Conservation (phyloP, 2,113 vertebrate species). For the human region DNA sequence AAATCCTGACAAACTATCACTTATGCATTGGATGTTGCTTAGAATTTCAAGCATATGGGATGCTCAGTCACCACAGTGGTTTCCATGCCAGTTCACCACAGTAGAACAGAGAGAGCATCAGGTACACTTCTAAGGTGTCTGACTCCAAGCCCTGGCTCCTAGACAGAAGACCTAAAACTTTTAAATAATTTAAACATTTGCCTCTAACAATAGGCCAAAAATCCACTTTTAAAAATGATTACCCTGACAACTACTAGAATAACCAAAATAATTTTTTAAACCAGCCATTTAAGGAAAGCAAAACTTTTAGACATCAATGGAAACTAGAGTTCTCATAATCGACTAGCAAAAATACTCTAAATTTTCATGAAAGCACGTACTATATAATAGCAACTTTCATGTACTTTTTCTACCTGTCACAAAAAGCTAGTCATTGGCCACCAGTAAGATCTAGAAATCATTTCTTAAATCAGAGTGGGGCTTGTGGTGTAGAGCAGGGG, state of each 20-base stretch:
- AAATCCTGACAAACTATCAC: not conserved
- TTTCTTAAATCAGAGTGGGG: not conserved
- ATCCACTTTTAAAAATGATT: not conserved
- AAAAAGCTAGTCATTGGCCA: not conserved
- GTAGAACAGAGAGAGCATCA: too few relatives aligned
- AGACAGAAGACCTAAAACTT: not conserved
- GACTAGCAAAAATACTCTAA: not conserved
- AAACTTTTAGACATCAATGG: not conserved
- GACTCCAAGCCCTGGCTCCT: too few relatives aligned
- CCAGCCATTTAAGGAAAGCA: not conserved
- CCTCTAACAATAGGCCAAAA: not conserved
- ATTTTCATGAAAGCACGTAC: not conserved
- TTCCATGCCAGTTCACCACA: too few relatives aligned
- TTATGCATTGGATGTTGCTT: not conserved
- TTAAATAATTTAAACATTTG: not conserved
- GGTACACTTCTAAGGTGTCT: too few relatives aligned
- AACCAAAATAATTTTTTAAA: not conserved
- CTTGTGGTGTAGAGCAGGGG: not conserved
- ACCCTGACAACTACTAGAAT: not conserved
- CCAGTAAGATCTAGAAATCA: not conserved
- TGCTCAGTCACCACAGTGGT: not conserved
- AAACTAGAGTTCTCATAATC: not conserved
- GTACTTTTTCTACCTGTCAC: not conserved
- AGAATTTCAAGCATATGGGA: not conserved
- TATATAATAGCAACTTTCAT: not conserved